Evolutionary conservation across 2,113 vertebrate genomes (phyloP).

Genomic region (Nycticorax nycticorax): DNA sequence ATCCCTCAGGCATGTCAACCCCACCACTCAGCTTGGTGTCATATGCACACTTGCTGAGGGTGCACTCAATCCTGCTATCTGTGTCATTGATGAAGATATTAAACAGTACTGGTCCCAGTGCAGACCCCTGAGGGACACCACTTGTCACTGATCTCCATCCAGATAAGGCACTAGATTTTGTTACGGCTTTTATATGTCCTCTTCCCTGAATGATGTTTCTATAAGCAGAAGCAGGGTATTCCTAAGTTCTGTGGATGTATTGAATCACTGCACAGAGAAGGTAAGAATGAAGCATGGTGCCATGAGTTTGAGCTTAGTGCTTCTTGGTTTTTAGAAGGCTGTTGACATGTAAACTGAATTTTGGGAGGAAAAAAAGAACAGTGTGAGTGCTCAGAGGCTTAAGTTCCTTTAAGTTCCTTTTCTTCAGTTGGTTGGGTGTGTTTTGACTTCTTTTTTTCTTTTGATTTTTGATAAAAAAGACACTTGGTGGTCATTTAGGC

Average conservation of each 20-base stretch:
- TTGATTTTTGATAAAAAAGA: not conserved
- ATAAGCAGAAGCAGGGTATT: not conserved
- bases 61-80: not conserved
- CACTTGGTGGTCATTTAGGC: not conserved
- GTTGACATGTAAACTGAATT: not conserved
- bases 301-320: not conserved
- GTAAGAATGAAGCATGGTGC: not conserved
- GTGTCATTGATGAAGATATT: not conserved
- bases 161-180: not conserved
- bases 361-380: not conserved
- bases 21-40: not conserved
- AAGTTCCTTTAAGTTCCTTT: not conserved
- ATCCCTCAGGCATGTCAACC: accelerated
- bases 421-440: not conserved
- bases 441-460: not conserved
- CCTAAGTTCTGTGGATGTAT: not conserved
- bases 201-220: not conserved
- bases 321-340: not conserved
- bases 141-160: not conserved
- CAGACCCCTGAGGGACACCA: not conserved
- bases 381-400: not conserved
- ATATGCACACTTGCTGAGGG: not conserved
- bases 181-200: not conserved
- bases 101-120: not conserved
- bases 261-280: not conserved